These are phyloP conservation scores for Bombus terrestris DNA, from an alignment of 1,140 invertebrate species.

Conservation along the genomic window DNA sequence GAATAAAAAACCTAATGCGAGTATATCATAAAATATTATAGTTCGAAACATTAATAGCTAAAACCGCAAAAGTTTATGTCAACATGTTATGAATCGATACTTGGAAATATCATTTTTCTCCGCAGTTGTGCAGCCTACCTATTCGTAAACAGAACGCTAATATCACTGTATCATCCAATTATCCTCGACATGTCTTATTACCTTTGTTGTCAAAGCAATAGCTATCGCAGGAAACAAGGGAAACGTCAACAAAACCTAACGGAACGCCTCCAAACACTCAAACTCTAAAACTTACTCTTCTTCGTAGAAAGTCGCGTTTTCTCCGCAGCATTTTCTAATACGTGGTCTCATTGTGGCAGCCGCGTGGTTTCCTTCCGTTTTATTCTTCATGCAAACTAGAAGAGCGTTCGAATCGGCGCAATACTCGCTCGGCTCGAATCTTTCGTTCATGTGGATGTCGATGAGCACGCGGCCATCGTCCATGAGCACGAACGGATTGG, in stretches of 20 bases:
- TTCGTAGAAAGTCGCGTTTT: conserved; percentile 84
- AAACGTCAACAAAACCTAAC: background rate
- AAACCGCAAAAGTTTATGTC: background rate
- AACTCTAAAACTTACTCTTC: conserved; percentile 76
- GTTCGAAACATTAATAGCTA: too few species aligned
- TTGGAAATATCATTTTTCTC: background rate
- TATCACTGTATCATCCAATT: background rate
- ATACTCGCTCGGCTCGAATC: conserved; percentile 81
- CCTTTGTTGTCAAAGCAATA: too few species aligned
- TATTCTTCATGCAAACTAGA: conserved; percentile 83
- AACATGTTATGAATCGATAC: background rate
- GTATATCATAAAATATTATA: too few species aligned
- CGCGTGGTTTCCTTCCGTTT: conserved; percentile 70
- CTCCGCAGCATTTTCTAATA: conserved; percentile 84
- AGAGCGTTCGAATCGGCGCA: conserved; percentile 85
- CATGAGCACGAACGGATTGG: conserved; percentile 81
- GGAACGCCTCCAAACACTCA: conserved; percentile 35
- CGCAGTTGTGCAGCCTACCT: too few species aligned
- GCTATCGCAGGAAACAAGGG: background rate
- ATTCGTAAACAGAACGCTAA: background rate
- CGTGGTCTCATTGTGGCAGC: conserved; percentile 80
- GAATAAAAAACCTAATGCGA: too few species aligned
- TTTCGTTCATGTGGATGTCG: conserved; percentile 70
- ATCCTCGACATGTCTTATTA: background rate
- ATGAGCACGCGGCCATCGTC: conserved; percentile 84